Conservation (phyloP, 2,113 vertebrate genomes). For the Gymnogyps californianus region DNA sequence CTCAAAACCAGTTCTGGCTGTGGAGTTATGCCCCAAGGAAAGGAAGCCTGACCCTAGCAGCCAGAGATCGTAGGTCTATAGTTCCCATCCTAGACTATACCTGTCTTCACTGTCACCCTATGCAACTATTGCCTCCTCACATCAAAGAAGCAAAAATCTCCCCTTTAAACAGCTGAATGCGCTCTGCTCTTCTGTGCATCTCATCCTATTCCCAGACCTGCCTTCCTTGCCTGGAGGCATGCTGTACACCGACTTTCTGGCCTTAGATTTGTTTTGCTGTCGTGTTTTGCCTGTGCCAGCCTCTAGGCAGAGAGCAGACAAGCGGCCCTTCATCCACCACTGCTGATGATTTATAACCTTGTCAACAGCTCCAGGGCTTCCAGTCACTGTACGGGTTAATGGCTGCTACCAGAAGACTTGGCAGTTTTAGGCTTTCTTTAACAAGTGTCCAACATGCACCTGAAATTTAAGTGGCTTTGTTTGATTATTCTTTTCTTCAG, state of each 20-base stretch:
- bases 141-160: neutral
- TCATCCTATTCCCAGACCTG: neutral
- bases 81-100: neutral
- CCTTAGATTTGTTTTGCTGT: conserved; percentile 12
- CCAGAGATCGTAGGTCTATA: neutral
- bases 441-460: conserved; percentile 2
- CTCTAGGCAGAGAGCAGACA: neutral
- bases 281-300: neutral
- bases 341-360: conserved; percentile 14
- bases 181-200: neutral
- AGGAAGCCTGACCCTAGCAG: neutral
- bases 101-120: neutral
- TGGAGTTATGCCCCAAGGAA: neutral
- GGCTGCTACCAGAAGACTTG: neutral
- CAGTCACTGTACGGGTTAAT: neutral
- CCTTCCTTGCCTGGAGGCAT: neutral
- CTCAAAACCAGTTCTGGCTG: neutral
- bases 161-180: neutral
- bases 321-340: neutral
- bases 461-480: conserved; percentile 4
- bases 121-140: neutral
- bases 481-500: neutral
- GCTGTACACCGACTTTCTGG: neutral
- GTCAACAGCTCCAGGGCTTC: neutral
- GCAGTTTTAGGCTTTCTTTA: neutral